Base-by-base conservation (phyloP, 2,113 vertebrate genomes). In the Heterocephalus glaber region DNA sequence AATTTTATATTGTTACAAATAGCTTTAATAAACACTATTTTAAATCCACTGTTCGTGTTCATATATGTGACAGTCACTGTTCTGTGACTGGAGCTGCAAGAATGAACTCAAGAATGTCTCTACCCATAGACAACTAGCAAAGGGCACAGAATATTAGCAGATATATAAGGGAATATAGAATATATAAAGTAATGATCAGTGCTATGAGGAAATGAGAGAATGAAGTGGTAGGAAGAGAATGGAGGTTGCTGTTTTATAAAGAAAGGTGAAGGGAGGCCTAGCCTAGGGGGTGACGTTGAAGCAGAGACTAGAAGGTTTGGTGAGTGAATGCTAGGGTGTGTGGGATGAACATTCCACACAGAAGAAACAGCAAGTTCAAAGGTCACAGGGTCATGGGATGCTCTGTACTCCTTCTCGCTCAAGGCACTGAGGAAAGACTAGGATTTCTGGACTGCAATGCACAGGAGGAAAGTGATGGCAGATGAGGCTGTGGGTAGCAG, bases 301-400 rank as follows among this genome's bases (percentile, higher is more conserved):
- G 30, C 83, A 72, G 82, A 38, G 54, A 54, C 33, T 41, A n/a
- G 33, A 38, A 22, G 26, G 44, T 33, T 3, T 17, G 38, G 35
- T 3, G 2, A n/a, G 1, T 20, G 28, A 49, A 56, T 38, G 4
- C 2, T 1, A 4, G 22, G 38, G 44, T 33, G 2, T 0, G 0
- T 8, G 28, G 17, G 49, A 38, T 9, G 19, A 49, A 0, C 13
- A 65, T 26, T 72, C 24, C 63, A 54, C 30, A 7, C 11, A 33
- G 87, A 65, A 79, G 94, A 35, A 61, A 10, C 13, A 35, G 13
- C 28, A 16, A 12, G 17, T 22, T 13, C 30, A 33, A 14, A 33
- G 10, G 30, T 4, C 41, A 16, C 1, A 24, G 56, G 38, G 89
- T 24, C 13, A 19, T 20, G 30, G 12, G 14, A 16, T n/a, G 28